phyloP scores from a whole-genome alignment of 2,888 invertebrate genomes.

The Phasia obesa region DNA sequence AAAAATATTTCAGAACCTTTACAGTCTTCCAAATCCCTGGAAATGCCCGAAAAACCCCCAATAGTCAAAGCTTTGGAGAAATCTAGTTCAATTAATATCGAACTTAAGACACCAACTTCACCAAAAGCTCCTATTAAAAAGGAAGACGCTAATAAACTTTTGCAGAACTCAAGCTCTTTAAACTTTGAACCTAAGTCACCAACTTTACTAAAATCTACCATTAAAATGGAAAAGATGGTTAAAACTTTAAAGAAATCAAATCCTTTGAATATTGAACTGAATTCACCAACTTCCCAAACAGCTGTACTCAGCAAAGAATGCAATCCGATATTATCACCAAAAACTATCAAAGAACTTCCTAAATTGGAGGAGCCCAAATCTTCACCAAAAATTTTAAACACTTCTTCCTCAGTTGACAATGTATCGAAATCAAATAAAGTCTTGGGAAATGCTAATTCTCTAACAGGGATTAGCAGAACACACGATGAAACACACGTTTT shows the following conservation, averaged over 20 bases:
- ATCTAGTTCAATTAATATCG: constrained; percentile 40
- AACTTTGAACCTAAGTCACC: constrained; percentile 35
- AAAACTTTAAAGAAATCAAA: constrained; percentile 59
- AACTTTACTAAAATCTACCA: constrained; percentile 17
- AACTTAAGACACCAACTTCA: constrained; percentile 40
- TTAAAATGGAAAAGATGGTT: neutral
- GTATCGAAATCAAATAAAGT: neutral
- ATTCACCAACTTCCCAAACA: constrained; percentile 1
- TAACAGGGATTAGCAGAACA: neutral
- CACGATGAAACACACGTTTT: neutral
- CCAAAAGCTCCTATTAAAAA: constrained; percentile 9
- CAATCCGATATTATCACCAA: neutral
- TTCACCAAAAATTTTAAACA: neutral
- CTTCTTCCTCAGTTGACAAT: constrained; percentile 8
- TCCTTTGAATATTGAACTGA: constrained; percentile 15
- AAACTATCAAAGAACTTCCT: neutral
- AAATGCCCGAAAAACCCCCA: constrained; percentile 8
- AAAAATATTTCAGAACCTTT: neutral
- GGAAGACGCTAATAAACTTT: constrained; percentile 43
- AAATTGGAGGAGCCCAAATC: neutral
- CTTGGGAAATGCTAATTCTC: constrained; percentile 4
- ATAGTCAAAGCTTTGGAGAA: constrained; percentile 59
- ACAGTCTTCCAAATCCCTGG: constrained; percentile 17
- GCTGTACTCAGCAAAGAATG: neutral
- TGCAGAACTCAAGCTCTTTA: constrained; percentile 37